phyloP scores from a whole-genome alignment of 2,888 invertebrate species.

The Acleris literana region DNA sequence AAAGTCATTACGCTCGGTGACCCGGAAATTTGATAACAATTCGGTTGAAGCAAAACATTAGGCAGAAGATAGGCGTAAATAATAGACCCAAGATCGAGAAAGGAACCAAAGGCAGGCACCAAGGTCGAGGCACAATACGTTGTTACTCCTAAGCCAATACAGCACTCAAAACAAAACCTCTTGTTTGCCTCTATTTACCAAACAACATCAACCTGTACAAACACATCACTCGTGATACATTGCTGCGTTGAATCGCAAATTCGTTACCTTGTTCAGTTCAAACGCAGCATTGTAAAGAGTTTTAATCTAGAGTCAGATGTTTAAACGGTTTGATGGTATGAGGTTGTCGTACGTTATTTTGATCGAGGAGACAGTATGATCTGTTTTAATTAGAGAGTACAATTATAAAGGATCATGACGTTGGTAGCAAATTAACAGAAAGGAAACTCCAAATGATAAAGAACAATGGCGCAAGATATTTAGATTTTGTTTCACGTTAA shows the following conservation, averaged over 20 bases:
- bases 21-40: constrained; percentile 10
- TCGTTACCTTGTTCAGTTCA: background rate
- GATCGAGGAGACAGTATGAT: constrained; percentile 35
- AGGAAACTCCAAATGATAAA: constrained; percentile 17
- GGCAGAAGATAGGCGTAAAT: background rate
- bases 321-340: background rate
- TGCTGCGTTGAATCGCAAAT: background rate
- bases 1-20: background rate
- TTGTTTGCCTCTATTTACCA: constrained; percentile 28
- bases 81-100: background rate
- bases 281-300: background rate
- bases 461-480: constrained; percentile 13
- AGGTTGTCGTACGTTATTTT: constrained; percentile 28
- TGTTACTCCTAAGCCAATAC: constrained; percentile 30
- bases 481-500: constrained; percentile 4
- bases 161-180: constrained; percentile 28
- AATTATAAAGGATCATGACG: constrained; percentile 31
- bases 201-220: background rate
- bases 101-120: background rate
- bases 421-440: constrained; percentile 26
- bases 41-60: background rate
- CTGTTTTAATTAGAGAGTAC: constrained; percentile 34
- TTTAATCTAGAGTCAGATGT: background rate
- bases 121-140: constrained; percentile 17
- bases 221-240: background rate